Conservation (phyloP, 1,140 invertebrate species). For the Penaeus chinensis region DNA sequence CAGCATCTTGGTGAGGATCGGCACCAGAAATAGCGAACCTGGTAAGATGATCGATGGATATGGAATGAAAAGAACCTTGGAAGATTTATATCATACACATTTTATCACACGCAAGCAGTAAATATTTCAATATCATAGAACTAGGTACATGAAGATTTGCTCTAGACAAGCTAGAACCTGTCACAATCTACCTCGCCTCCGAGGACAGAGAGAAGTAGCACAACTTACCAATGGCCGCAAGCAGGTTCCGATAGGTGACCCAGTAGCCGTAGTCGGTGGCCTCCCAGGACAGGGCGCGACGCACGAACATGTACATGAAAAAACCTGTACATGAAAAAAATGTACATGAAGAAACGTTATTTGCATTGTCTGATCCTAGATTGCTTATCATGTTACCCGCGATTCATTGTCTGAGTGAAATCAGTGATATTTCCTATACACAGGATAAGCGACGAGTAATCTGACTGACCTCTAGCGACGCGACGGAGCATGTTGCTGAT, state of each 20-base stretch:
- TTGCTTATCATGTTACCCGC: too few relatives aligned
- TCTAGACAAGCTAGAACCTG: too few relatives aligned
- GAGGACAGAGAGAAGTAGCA: not conserved
- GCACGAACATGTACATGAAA: conserved; percentile 56
- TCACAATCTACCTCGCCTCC: not conserved
- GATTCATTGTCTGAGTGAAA: not conserved
- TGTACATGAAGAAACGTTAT: not conserved
- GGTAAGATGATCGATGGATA: not conserved
- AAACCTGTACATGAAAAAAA: conserved; percentile 33
- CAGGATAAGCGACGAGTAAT: not conserved
- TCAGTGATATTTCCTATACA: not conserved
- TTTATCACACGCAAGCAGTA: too few relatives aligned
- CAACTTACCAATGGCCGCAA: conserved; percentile 48
- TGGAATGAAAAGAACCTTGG: not conserved
- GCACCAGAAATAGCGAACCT: conserved; percentile 60
- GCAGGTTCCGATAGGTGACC: conserved; percentile 54
- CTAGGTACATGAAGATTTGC: too few relatives aligned
- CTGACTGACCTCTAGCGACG: conserved; percentile 51
- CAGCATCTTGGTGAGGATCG: conserved; percentile 44
- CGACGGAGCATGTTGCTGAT: conserved; percentile 55
- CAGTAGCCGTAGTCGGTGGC: conserved; percentile 52
- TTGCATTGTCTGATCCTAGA: too few relatives aligned
- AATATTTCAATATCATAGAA: too few relatives aligned
- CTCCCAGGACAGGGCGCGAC: conserved; percentile 37
- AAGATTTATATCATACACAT: too few relatives aligned